Evolutionary conservation across 2,797 vertebrate genomes (phyloP), one percentile per base, ranked within the genome.

Genomic region (Cryptoblepharus egeriae): DNA sequence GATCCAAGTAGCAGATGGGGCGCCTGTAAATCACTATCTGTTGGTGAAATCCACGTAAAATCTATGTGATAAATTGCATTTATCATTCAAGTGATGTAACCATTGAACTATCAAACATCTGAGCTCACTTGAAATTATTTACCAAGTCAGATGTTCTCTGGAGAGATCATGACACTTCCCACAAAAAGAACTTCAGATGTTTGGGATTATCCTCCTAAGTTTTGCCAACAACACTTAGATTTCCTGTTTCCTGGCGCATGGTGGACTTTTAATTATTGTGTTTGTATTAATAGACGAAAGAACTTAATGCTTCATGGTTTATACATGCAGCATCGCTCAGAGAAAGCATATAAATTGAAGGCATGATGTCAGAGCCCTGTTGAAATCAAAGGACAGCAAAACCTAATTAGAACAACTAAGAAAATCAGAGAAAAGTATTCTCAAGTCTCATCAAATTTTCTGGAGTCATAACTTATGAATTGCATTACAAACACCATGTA

Each of bases 181-280:
- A 80, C 60, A 82, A 76, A n/a, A 82, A 87, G 35, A 37, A 78
- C 83, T 86, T 88, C 52, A 84, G 73, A 72, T 87, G 76, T 83
- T 85, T 72, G 80, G 39, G 65, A 87, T 90, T 85, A 86, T 85
- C 35, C 64, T 83, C 87, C 82, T 69, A n/a, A 35, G 42, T 78
- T 90, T 82, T 78, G 20, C 76, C 80, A 89, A 72, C 11, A 76
- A n/a, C 77, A 52, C 26, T 28, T 79, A 81, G 1, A 49, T 76
- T 90, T 91, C 71, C 79, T 87, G 61, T 75, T 80, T 55, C 80
- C 85, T 81, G 69, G 30, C 67, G 35, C 42, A 67, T 2, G 30
- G 28, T 55, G 87, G 84, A 57, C 86, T 30, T 85, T 85, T 89
- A 91, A 89, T 90, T 88, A 86, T 55, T 5, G 82, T 88, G 88